Base-by-base conservation (phyloP, 2,888 invertebrate genomes). In the Tetheella fluctuosa region DNA sequence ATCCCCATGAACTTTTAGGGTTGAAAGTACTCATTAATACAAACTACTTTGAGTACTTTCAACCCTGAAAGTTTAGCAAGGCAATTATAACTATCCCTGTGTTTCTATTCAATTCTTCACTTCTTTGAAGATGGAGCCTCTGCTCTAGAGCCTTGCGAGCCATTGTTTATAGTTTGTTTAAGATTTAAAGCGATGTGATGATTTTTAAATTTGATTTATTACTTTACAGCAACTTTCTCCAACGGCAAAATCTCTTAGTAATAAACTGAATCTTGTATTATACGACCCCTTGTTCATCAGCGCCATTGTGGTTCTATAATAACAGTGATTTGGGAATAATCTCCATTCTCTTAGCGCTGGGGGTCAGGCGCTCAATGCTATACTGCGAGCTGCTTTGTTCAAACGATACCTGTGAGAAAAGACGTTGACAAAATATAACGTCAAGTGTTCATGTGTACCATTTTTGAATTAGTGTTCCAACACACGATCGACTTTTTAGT, bases 321-420 rank as follows among this genome's bases (percentile, higher is more conserved):
- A 85, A 89, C 86, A 84, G 88, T 90, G 83, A 90, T 92, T 91
- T 89, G 76, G 71, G 74, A 84, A 86, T 86, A 85, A 83, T 84
- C 82, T 78, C 76, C 73, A 83, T 89, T 90, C 88, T 89, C 76
- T 88, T 89, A 85, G 73, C 69, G 62, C 70, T 64, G 65, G 77
- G 90, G 90, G 84, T 78, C 80, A 73, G 63, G 58, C 67, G 68
- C 68, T 72, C 68, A 72, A 81, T 79, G 74, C 77, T 71, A n/a
- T n/a, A 65, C 71, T 80, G 48, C 17, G 7, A 48, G 10, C 20
- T 17, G 48, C 48, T 20, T 84, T 86, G 84, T 82, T 73, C 63
- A 81, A 90, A 79, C 84, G 90, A 92, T 90, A 92, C 85, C 82
- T 89, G 91, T 92, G 92, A 88, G 92, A 92, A 92, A 87, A 82